phyloP scores from a whole-genome alignment of 2,113 vertebrate species.

The Xenopus borealis region DNA sequence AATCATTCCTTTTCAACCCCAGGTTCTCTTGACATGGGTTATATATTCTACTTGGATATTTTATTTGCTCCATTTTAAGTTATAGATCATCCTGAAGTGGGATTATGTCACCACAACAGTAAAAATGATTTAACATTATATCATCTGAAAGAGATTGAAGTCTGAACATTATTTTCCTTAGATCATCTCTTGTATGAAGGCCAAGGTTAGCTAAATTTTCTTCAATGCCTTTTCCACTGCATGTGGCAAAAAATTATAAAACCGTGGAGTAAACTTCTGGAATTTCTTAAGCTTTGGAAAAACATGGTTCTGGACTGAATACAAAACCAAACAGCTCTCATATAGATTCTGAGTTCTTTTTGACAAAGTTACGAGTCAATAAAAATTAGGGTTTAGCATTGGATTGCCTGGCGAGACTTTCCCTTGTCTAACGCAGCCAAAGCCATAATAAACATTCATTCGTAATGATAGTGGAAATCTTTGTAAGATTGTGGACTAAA shows the following conservation, averaged over 20 bases:
- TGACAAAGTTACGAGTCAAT: slow-evolving; percentile 27
- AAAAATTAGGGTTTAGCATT: slow-evolving; percentile 35
- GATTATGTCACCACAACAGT: background rate
- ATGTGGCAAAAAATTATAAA: slow-evolving; percentile 19
- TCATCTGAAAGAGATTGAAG: background rate
- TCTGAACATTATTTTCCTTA: background rate
- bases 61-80: no score
- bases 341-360: slow-evolving; percentile 17
- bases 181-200: slow-evolving; percentile 8
- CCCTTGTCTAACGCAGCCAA: slow-evolving; percentile 10
- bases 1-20: no score
- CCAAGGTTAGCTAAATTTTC: slow-evolving; percentile 27
- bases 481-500: background rate
- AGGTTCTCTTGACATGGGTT: background rate
- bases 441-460: slow-evolving; percentile 11
- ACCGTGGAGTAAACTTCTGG: slow-evolving; percentile 6
- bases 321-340: slow-evolving; percentile 30
- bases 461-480: slow-evolving; percentile 27
- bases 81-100: no score
- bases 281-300: slow-evolving; percentile 36
- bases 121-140: slow-evolving; percentile 10
- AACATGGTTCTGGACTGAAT: slow-evolving; percentile 21
- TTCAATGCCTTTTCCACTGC: slow-evolving; percentile 31
- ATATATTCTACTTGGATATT: no score
- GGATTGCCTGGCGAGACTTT: slow-evolving; percentile 26